phyloP scores from a whole-genome alignment of 1,140 invertebrate species.

The Drosophila oshimai region DNA sequence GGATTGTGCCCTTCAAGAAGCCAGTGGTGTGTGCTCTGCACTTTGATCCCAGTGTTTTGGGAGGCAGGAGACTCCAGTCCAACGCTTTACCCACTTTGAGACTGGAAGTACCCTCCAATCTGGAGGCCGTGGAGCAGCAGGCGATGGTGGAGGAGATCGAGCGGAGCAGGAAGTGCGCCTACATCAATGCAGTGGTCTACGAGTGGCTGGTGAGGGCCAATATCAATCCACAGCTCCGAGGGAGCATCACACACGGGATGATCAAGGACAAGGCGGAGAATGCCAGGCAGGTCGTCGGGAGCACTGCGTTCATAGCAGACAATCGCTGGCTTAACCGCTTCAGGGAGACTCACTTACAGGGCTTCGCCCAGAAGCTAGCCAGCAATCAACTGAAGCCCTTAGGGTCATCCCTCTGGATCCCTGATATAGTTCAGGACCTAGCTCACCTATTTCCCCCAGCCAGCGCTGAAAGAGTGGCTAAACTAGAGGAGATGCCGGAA shows the following conservation, averaged over 20 bases:
- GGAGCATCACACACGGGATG: conserved; percentile 80
- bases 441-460: conserved; percentile 74
- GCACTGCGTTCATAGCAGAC: conserved; percentile 69
- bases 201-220: conserved; percentile 78
- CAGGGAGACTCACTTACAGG: conserved; percentile 72
- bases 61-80: conserved; percentile 62
- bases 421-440: conserved; percentile 74
- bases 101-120: conserved; percentile 69
- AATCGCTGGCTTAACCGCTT: conserved; percentile 81
- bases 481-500: conserved; percentile 75
- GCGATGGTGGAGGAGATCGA: conserved; percentile 79
- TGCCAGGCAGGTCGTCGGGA: conserved; percentile 67
- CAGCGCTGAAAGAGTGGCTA: conserved; percentile 70
- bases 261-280: conserved; percentile 79
- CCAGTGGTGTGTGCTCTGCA: conserved; percentile 75
- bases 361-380: conserved; percentile 74
- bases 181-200: conserved; percentile 79
- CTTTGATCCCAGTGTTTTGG: conserved; percentile 72
- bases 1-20: conserved; percentile 76
- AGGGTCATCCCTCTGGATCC: conserved; percentile 72
- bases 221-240: conserved; percentile 73
- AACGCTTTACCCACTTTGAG: conserved; percentile 69
- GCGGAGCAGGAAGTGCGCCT: conserved; percentile 69
- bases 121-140: conserved; percentile 73
- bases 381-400: conserved; percentile 71